phyloP scores from a whole-genome alignment of 2,797 vertebrate species.

The Pipistrellus kuhlii region DNA sequence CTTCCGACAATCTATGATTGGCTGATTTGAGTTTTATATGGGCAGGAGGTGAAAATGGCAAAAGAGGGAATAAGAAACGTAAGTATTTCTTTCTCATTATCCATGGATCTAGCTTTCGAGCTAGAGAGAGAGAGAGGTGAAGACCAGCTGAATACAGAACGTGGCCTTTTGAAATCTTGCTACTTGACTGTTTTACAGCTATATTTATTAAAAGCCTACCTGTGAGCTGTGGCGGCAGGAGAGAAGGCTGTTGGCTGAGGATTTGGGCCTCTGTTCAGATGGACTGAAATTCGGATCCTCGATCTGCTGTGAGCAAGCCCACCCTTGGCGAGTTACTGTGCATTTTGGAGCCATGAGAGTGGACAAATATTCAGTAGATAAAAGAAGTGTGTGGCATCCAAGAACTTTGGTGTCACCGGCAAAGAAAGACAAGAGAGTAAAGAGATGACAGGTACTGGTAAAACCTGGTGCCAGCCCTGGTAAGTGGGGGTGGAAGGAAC shows the following conservation, averaged over 20 bases:
- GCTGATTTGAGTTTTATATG: not conserved
- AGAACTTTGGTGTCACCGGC: not conserved
- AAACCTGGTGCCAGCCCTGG: fast-evolving
- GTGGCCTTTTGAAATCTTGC: not conserved
- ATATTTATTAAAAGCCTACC: not conserved
- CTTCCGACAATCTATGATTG: not conserved
- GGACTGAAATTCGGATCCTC: not conserved
- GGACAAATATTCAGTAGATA: not conserved
- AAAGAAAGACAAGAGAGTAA: not conserved
- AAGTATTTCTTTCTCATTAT: not conserved
- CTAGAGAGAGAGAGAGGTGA: not conserved
- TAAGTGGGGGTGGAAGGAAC: fast-evolving
- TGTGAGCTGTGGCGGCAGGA: fast-evolving
- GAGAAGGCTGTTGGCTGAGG: not conserved
- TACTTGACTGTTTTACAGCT: not conserved
- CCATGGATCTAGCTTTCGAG: not conserved
- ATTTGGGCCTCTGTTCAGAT: not conserved
- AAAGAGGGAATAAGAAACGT: not conserved
- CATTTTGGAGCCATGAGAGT: not conserved
- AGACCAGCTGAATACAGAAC: not conserved
- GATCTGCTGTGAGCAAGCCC: not conserved
- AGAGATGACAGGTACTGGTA: fast-evolving
- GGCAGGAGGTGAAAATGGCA: not conserved
- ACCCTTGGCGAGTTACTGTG: not conserved
- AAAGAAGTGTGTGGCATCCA: not conserved